phyloP scores from a whole-genome alignment of 2,888 invertebrate species.

The Drosophila setosimentum region DNA sequence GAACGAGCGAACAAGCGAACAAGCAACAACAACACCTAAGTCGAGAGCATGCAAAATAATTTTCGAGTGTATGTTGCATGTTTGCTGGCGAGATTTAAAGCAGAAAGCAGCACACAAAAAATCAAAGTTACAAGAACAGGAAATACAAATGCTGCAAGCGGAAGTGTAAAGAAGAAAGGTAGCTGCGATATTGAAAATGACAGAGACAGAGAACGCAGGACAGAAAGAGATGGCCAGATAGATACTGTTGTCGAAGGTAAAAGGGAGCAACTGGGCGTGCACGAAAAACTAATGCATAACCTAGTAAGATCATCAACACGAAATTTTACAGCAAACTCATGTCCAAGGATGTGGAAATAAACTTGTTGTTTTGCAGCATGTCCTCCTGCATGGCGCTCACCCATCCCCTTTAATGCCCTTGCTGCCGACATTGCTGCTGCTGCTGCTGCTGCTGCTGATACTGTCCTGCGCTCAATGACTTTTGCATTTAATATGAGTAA shows the following conservation, averaged over 20 bases:
- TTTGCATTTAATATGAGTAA: constrained; percentile 81
- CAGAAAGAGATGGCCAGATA: not conserved
- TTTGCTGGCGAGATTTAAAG: constrained; percentile 65
- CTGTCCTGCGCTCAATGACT: constrained; percentile 78
- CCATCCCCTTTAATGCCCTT: not conserved
- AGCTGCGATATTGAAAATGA: constrained; percentile 25
- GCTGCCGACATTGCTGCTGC: constrained; percentile 22
- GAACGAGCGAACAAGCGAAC: constrained; percentile 27
- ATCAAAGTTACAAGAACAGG: constrained; percentile 70
- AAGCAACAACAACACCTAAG: constrained; percentile 24
- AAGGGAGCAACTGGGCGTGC: constrained; percentile 15
- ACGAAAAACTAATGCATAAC: constrained; percentile 81
- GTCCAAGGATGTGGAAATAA: constrained; percentile 81
- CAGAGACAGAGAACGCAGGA: not conserved
- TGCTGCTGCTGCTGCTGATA: constrained; percentile 26
- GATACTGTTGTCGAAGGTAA: not conserved
- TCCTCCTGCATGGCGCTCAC: constrained; percentile 26
- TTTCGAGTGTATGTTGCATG: constrained; percentile 53
- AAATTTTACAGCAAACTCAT: constrained; percentile 81
- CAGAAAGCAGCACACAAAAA: constrained; percentile 73
- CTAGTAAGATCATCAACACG: constrained; percentile 83
- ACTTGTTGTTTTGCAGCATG: constrained; percentile 71
- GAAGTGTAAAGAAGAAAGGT: constrained; percentile 51
- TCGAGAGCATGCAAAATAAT: constrained; percentile 28
- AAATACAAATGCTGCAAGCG: constrained; percentile 54